Evolutionary conservation across 2,797 vertebrate genomes (phyloP), one percentile per base, ranked within the genome.

Genomic region (Acrossocheilus wenchowensis): DNA sequence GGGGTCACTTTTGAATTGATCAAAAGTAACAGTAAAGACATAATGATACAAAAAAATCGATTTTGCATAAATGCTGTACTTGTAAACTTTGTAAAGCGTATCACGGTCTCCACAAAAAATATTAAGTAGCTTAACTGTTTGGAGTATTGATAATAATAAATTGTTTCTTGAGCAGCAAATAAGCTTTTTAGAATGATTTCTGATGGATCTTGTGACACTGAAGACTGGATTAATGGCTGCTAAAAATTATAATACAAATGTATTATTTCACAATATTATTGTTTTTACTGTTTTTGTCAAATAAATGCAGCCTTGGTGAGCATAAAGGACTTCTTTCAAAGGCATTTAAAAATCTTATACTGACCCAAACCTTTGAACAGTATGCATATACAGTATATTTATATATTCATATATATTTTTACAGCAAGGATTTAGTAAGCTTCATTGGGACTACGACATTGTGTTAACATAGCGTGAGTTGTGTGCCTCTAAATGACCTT

Each of bases 371-470:
- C 45, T 48, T 74, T 50, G 43, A 48, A 74, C 23, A 26, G 39
- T 14, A 72, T 12, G 0, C 8, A 74, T 74, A 11, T n/a, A 72
- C 12, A n/a, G 54, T 60, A 60, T 26, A 23, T 78, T 8, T 7
- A 78, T 78, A 6, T 78, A 78, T n/a, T 78, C 10, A 39, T 23
- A 39, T 39, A 39, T 62, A 21, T 45, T 45, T 52, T 62, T 82
- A 48, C 43, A 57, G 74, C 75, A 71, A 50, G 36, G 73, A 34
- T 50, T 85, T 69, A 64, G 26, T 81, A 48, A 9, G 48, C 54
- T 78, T 82, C n/a, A 39, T 19, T 69, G 19, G 12, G 21, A n/a
- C 71, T 60, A 26, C 2, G 4, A 9, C 45, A 69, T 9, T 30
- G 39, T 81, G 15, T 62, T n/a, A 69, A 81, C 36, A 34, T 50